Evolutionary conservation across 2,113 vertebrate genomes (phyloP).

Genomic region (Leucopsar rothschildi): DNA sequence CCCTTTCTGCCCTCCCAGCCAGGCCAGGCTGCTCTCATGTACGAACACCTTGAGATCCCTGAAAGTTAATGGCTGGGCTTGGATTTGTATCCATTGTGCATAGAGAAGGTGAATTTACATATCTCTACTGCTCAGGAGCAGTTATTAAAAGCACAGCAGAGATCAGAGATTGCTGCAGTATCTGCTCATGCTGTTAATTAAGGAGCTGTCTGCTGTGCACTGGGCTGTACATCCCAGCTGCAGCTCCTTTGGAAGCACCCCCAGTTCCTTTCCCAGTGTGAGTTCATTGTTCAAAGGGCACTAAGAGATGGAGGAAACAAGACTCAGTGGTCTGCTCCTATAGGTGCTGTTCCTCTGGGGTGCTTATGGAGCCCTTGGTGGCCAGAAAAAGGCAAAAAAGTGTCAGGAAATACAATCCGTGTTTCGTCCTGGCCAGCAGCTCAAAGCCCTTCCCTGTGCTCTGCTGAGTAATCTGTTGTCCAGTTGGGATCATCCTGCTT

Average conservation of each 20-base stretch:
- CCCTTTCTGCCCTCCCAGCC: not conserved
- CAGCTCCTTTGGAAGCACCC: not conserved
- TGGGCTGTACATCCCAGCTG: not conserved
- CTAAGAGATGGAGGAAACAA: not conserved
- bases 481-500: not conserved
- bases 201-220: not conserved
- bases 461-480: not conserved
- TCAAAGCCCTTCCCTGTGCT: not conserved
- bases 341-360: too few relatives aligned
- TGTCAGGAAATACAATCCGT: not conserved
- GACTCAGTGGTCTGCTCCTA: not conserved
- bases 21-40: not conserved
- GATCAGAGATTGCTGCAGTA: not conserved
- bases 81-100: not conserved
- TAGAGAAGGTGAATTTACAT: not conserved
- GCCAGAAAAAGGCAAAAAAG: not conserved
- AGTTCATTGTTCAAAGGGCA: not conserved
- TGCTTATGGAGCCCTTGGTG: not conserved
- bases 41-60: not conserved
- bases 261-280: not conserved
- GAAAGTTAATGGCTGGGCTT: not conserved
- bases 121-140: not conserved
- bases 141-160: not conserved
- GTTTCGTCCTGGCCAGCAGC: not conserved
- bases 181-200: slow-evolving; percentile 10